Evolutionary conservation across 1,140 invertebrate genomes (phyloP).

Genomic region (Eumeta japonica): DNA sequence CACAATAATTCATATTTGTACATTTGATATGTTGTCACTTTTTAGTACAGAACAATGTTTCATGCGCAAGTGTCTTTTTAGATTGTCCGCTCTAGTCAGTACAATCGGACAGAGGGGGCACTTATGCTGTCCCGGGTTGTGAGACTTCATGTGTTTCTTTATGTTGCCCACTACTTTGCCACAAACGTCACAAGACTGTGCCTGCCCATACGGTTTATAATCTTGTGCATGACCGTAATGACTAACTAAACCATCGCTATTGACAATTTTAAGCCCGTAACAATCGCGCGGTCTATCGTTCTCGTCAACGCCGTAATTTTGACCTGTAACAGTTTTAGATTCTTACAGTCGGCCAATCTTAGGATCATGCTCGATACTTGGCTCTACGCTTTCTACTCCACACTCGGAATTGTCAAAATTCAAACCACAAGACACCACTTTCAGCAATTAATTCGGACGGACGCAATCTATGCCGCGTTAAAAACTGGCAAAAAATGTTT

Average conservation of each 20-base stretch:
- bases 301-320: slow-evolving; percentile 44
- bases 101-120: slow-evolving; percentile 68
- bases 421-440: slow-evolving; percentile 4
- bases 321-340: slow-evolving; percentile 51
- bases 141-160: slow-evolving; percentile 71
- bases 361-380: slow-evolving; percentile 27
- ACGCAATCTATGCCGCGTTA: too few relatives aligned
- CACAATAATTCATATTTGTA: too few relatives aligned
- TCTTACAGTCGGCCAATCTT: too few relatives aligned
- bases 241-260: slow-evolving; percentile 39
- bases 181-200: slow-evolving; percentile 62
- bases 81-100: slow-evolving; percentile 69
- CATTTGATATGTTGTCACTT: slow-evolving; percentile 34
- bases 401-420: too few relatives aligned
- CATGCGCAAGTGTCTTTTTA: slow-evolving; percentile 68
- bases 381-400: too few relatives aligned
- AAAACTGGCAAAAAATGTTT: too few relatives aligned
- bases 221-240: slow-evolving; percentile 34
- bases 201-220: slow-evolving; percentile 27
- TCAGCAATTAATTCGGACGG: slow-evolving; percentile 2
- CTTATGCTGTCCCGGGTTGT: slow-evolving; percentile 68
- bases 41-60: slow-evolving; percentile 62
- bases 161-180: slow-evolving; percentile 72
- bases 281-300: slow-evolving; percentile 37
- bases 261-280: slow-evolving; percentile 33